These are phyloP conservation scores for Borostomias antarcticus DNA, from an alignment of 2,797 vertebrate species.

Conservation along the genomic window DNA sequence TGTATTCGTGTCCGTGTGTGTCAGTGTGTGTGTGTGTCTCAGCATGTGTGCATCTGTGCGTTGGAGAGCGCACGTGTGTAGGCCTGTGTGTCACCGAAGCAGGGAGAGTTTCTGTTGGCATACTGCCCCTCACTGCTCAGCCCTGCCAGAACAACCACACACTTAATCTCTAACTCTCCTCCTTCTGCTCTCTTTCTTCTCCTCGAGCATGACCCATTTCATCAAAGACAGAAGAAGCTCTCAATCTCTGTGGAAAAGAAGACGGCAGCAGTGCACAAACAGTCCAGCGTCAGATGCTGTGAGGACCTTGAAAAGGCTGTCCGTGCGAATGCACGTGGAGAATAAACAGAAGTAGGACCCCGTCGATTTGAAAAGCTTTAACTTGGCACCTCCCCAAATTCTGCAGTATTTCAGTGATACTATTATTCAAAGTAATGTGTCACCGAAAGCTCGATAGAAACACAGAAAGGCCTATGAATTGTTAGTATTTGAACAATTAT, in stretches of 20 bases:
- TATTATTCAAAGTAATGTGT: conserved; percentile 35
- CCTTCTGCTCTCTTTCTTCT: conserved; percentile 31
- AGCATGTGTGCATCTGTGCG: conserved; percentile 18
- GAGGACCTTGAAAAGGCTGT: conserved; percentile 18
- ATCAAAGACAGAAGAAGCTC: conserved; percentile 52
- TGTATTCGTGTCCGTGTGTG: not conserved
- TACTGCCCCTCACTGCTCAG: conserved; percentile 34
- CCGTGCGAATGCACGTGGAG: not conserved
- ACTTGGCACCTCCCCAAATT: no score
- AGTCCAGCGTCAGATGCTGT: conserved; percentile 29
- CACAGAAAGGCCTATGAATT: conserved; percentile 32
- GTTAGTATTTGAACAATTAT: conserved; percentile 29
- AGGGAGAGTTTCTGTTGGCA: conserved; percentile 65
- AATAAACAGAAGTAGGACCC: not conserved
- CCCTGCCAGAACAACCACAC: conserved; percentile 58
- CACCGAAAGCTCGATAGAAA: not conserved
- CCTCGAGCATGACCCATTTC: conserved; percentile 46
- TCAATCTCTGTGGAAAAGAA: conserved; percentile 47
- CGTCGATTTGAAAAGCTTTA: not conserved
- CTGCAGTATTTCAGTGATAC: conserved; percentile 46
- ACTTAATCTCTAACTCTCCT: conserved; percentile 55
- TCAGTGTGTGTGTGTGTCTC: conserved; percentile 4
- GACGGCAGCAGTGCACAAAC: conserved; percentile 20
- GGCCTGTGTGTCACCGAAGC: conserved; percentile 41
- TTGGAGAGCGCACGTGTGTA: not conserved